These are phyloP conservation scores for Phaetusa simplex DNA, from an alignment of 2,113 vertebrate genomes.

Conservation along the genomic window DNA sequence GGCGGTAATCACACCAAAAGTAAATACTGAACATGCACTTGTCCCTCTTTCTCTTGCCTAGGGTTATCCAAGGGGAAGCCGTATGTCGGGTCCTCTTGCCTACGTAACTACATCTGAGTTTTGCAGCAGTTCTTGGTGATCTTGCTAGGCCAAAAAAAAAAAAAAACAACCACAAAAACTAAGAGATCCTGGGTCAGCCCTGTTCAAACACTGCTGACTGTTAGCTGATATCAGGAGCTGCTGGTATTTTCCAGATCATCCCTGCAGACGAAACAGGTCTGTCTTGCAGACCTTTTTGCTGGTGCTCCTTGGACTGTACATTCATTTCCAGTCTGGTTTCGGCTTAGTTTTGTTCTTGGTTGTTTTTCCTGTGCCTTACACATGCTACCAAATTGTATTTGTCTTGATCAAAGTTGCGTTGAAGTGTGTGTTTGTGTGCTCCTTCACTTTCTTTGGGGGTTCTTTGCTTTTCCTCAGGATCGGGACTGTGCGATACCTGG, in stretches of 20 bases:
- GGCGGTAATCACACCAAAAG: not conserved
- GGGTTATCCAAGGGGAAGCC: not conserved
- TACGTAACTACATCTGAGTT: not conserved
- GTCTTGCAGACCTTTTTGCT: not conserved
- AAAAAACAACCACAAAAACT: not conserved
- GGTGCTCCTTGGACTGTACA: not conserved
- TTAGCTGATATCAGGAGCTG: not conserved
- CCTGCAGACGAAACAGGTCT: not conserved
- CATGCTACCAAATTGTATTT: not conserved
- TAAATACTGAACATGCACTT: fast-evolving
- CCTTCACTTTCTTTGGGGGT: not conserved
- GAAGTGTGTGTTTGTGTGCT: not conserved
- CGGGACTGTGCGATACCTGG: not conserved
- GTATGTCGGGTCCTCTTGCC: fast-evolving
- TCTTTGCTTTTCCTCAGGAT: not conserved
- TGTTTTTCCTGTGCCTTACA: not conserved
- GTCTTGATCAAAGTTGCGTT: fast-evolving
- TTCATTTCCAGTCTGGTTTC: not conserved
- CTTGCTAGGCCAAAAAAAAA: not conserved
- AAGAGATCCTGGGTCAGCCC: not conserved
- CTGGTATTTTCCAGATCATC: not conserved
- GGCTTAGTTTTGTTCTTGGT: not conserved
- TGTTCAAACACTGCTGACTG: not conserved
- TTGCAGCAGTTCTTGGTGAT: not conserved
- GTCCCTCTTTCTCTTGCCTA: not conserved